Evolutionary conservation across 2,797 vertebrate genomes (phyloP), one percentile per base, ranked within the genome.

Genomic region (Cottoperca gobio): DNA sequence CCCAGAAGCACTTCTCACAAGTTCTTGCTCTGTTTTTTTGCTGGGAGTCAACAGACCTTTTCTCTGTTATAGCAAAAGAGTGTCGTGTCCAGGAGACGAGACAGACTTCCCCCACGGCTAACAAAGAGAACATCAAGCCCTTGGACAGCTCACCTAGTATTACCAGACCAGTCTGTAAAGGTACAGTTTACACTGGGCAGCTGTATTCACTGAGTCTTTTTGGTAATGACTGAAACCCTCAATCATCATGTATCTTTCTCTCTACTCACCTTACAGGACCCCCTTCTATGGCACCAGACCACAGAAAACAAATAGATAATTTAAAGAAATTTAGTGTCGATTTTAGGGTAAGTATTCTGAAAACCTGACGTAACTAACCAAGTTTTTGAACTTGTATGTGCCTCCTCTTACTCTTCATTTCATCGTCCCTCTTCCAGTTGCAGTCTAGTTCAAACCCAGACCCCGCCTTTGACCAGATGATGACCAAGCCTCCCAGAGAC

Each of bases 241-340:
- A 77, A 54, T 50, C 3, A 14, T 59, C n/a, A 0, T 40, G 10
- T 76, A 8, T 75, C 55, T 72, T 17, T 78, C 21, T 80, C 9
- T 83, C 2, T 52, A 8, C n/a, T 70, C n/a, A 13, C 33, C 21
- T 55, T 91, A 45, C 88, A 99, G 97, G 96, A 92, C 92, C 96
- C 73, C 95, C 96, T 82, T 95, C 96, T 74, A 92, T 97, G 95
- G 94, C 96, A 92, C 94, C 96, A 85, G 98, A 99, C 91, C 97
- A 99, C 85, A 97, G 97, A 95, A 99, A 99, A 93, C 97, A 99
- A 93, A 96, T 99, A 89, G 98, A 99, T 93, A 98, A 99, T 95
- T 96, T 99, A 95, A 99, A 98, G 95, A 97, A 98, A 94, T 99
- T 99, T 94, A 99, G 97, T 94, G 96, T 96, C 88, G 97, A 98